A percentile compares a stretch with the other conserved stretches of the same genome.
phyloP scores from a whole-genome alignment of 2,797 vertebrate species.

The Mareca strepera region DNA sequence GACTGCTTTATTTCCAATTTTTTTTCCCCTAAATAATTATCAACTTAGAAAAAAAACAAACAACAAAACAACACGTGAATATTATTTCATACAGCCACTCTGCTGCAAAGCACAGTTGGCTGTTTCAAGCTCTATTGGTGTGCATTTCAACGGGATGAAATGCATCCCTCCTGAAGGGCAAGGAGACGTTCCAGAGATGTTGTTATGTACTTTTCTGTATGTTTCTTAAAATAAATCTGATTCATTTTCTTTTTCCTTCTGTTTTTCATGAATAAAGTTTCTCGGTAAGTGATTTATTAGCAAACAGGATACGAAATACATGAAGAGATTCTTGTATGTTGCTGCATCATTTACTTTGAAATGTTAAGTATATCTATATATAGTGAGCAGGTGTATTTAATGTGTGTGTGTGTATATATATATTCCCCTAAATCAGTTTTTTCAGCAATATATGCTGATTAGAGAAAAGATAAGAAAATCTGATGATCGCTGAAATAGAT shows the following conservation, averaged over 20 bases:
- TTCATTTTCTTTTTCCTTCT: neutral
- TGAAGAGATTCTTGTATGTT: neutral
- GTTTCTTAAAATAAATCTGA: neutral
- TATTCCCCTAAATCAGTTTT: conserved; percentile 8
- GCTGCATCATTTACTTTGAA: neutral
- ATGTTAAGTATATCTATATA: conserved; percentile 1
- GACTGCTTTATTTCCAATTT: neutral
- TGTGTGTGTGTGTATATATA: neutral
- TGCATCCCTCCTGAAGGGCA: neutral
- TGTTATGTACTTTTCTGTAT: neutral
- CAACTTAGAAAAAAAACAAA: neutral
- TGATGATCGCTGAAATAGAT: neutral
- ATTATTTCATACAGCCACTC: neutral
- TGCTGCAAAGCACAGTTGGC: neutral
- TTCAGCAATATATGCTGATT: conserved; percentile 17
- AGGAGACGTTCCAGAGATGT: neutral
- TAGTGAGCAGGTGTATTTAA: conserved; percentile 32
- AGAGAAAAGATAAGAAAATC: neutral
- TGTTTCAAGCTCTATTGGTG: neutral
- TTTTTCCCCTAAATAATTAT: no score
- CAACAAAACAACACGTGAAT: neutral
- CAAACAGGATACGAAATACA: neutral
- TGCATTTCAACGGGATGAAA: neutral
- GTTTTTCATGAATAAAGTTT: conserved; percentile 17
- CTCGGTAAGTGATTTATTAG: neutral